Conservation (phyloP, 2,797 vertebrate genomes). For the Rhodeus uyekii region DNA sequence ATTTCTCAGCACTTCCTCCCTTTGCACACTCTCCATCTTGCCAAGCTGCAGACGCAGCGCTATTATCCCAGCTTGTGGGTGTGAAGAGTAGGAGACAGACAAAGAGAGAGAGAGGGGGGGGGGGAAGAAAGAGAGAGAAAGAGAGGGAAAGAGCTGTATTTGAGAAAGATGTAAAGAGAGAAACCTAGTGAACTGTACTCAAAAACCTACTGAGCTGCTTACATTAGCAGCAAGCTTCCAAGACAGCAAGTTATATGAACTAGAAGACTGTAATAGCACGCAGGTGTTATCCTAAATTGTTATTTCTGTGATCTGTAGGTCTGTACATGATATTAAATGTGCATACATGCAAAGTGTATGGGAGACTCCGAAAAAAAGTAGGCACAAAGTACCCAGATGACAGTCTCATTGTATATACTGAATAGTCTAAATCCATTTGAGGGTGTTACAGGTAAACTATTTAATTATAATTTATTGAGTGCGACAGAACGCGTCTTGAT, state of each 20-base stretch:
- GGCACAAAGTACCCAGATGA: background rate
- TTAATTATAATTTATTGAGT: background rate
- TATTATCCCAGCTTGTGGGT: conserved; percentile 43
- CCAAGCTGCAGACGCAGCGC: conserved; percentile 37
- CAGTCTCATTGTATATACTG: background rate
- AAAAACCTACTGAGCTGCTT: background rate
- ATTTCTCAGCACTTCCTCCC: conserved; percentile 10
- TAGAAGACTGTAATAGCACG: background rate
- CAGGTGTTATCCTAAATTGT: background rate
- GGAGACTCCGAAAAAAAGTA: background rate
- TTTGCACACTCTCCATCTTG: conserved; percentile 21
- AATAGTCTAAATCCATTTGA: background rate
- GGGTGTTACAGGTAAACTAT: background rate
- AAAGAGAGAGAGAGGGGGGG: conserved; percentile 13
- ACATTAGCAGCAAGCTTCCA: background rate
- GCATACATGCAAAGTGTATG: background rate
- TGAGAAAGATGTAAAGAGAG: background rate
- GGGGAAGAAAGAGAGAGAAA: conserved; percentile 9
- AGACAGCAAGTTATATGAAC: background rate
- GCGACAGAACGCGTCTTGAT: background rate
- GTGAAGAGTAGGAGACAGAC: conserved; percentile 32
- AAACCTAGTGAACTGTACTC: conserved; percentile 1
- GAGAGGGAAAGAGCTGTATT: background rate
- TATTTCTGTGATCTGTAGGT: background rate
- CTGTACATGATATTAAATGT: background rate